Base-by-base conservation (phyloP, 2,797 vertebrate species). In the Meda fulgida region DNA sequence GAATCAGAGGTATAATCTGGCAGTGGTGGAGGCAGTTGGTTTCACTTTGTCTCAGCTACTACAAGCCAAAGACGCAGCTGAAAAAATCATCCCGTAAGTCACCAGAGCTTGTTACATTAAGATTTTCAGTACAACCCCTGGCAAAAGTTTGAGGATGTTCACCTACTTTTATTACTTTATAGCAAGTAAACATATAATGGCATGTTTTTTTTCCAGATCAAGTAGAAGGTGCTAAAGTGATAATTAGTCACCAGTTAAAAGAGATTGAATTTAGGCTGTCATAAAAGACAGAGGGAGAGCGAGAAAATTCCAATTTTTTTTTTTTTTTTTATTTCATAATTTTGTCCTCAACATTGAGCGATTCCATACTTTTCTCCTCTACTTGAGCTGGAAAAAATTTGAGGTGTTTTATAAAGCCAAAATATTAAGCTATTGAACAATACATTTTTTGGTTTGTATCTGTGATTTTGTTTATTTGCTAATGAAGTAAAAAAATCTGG, bases 41-140 rank as follows among this genome's bases (percentile, higher is more conserved):
- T 99, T 97, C 11, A 93, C 96, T 31, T 95, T 99, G 86, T 97
- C 97, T 1, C 98, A 99, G 92, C 94, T 99, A 69, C 95, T 99
- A 31, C 97, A 99, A 86, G 93, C 95, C 77, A 96, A 95, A 87
- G 95, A 97, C 87, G 94, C 97, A 4, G 88, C 94, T 40, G 85
- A 93, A 14, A 96, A 94, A 90, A 95, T 98, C 82, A 92, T 97
- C 81, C 96, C 94, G 98, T 99, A 93, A 96, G 96, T 84, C 53
- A 46, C 31, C 36, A 13, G 23, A n/a, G 26, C 18, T 48, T 23
- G 14, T 63, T 18, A 31, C 29, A 1, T 65, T 31, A 31, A 14
- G 58, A 14, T 60, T 60, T 60, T 60, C 5, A 60, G n/a, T 29
- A 63, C 11, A 63, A 63, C 58, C 58, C 58, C 5, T 63, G 58